These are phyloP conservation scores for Bicyclus anynana DNA, from an alignment of 1,140 invertebrate genomes.

Conservation along the genomic window DNA sequence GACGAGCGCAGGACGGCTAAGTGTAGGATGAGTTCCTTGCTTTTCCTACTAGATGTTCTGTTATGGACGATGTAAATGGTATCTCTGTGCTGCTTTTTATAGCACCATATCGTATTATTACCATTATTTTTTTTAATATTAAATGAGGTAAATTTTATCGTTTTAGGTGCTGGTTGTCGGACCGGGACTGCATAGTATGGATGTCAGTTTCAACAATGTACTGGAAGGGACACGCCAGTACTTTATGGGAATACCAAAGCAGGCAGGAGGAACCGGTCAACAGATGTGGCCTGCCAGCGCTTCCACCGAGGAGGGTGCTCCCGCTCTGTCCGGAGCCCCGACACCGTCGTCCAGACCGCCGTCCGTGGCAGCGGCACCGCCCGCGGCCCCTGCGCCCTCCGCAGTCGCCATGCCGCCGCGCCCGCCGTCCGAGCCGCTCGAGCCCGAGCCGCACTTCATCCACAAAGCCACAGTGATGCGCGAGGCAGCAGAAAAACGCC, in stretches of 20 bases:
- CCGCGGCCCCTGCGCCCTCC: constrained; percentile 45
- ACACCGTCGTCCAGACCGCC: constrained; percentile 58
- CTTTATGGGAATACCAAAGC: constrained; percentile 85
- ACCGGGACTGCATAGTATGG: constrained; percentile 77
- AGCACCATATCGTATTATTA: too few species aligned
- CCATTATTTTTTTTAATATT: too few species aligned
- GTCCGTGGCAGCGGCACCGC: constrained; percentile 62
- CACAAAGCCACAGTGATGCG: constrained; percentile 76
- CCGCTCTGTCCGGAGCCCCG: constrained; percentile 61
- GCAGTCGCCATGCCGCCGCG: constrained; percentile 48
- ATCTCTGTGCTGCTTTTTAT: too few species aligned
- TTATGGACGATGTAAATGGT: too few species aligned
- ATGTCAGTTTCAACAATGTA: constrained; percentile 86
- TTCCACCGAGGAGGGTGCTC: constrained; percentile 63
- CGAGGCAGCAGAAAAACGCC: constrained; percentile 73
- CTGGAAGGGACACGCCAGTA: constrained; percentile 88
- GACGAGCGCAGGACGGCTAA: too few species aligned
- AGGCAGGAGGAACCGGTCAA: constrained; percentile 67
- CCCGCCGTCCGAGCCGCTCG: constrained; percentile 64
- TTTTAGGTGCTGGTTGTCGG: constrained; percentile 52
- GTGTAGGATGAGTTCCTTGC: too few species aligned
- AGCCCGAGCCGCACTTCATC: constrained; percentile 69
- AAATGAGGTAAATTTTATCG: constrained; percentile 13
- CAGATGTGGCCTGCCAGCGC: constrained; percentile 60
- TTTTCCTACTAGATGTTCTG: too few species aligned